Evolutionary conservation across 2,113 vertebrate species (phyloP).

Genomic region (Conger conger): DNA sequence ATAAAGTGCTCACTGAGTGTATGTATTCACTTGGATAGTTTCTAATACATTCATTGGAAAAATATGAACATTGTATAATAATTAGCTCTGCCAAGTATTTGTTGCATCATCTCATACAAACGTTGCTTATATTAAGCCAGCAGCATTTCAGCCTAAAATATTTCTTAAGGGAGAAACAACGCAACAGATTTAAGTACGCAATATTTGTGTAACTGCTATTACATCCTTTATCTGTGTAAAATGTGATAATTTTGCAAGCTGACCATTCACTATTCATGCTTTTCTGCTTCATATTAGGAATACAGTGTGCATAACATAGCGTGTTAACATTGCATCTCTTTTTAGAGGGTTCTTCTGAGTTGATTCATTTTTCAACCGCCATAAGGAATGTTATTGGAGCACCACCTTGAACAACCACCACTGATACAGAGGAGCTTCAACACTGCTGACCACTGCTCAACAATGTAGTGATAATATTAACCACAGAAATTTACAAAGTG

Average conservation of each 20-base stretch:
- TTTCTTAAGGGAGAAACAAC: no score
- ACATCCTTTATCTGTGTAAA: neutral
- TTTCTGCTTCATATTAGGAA: no score
- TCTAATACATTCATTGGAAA: no score
- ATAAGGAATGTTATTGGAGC: neutral
- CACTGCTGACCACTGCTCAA: neutral
- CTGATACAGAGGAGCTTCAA: neutral
- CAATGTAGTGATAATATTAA: neutral
- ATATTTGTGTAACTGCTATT: neutral
- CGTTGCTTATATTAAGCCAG: neutral
- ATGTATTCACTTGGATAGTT: no score
- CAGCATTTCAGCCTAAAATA: neutral
- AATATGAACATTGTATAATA: neutral
- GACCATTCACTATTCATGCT: neutral
- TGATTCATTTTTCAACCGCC: neutral
- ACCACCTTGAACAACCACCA: neutral
- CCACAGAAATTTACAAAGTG: neutral
- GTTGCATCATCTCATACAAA: neutral
- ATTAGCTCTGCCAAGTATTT: neutral
- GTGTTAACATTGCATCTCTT: neutral
- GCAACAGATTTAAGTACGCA: neutral
- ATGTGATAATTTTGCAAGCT: neutral
- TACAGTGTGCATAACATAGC: no score
- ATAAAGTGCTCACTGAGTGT: no score
- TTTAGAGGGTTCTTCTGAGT: neutral